Conservation (phyloP, 2,113 vertebrate genomes). For the Notothenia coriiceps region DNA sequence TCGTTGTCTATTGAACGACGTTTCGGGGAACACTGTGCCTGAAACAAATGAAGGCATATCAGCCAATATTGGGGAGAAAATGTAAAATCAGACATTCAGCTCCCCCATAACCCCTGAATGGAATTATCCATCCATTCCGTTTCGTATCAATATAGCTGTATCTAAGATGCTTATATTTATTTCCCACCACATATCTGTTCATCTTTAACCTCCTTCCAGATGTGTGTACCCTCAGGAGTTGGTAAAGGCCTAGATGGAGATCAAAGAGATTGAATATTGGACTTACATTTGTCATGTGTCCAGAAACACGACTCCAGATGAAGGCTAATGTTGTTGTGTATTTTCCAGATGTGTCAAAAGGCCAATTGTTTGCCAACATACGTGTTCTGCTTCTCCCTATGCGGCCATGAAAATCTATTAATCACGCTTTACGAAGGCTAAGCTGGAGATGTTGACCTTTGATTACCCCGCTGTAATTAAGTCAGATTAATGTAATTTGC, state of each 20-base stretch:
- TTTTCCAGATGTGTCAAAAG: neutral
- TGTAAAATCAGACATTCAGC: no score
- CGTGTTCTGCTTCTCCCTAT: neutral
- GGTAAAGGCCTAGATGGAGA: neutral
- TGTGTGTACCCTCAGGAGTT: neutral
- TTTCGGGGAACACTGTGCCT: no score
- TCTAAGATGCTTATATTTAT: no score
- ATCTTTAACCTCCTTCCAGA: neutral
- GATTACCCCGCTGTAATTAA: constrained; percentile 27
- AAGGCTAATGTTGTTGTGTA: neutral
- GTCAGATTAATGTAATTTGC: constrained; percentile 21
- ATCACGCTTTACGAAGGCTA: neutral
- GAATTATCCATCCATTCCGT: no score
- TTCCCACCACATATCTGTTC: no score
- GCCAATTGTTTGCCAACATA: neutral
- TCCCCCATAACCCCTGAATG: no score
- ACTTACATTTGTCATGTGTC: neutral
- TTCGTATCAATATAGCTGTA: no score
- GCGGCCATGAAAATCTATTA: constrained; percentile 4
- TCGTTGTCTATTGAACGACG: no score
- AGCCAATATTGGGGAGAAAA: no score
- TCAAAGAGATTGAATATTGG: neutral
- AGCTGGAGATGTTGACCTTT: constrained; percentile 17
- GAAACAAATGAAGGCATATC: no score
- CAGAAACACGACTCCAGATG: neutral